Evolutionary conservation across 2,888 invertebrate species (phyloP), one percentile per base, ranked within the genome.

Genomic region (Automeris io): DNA sequence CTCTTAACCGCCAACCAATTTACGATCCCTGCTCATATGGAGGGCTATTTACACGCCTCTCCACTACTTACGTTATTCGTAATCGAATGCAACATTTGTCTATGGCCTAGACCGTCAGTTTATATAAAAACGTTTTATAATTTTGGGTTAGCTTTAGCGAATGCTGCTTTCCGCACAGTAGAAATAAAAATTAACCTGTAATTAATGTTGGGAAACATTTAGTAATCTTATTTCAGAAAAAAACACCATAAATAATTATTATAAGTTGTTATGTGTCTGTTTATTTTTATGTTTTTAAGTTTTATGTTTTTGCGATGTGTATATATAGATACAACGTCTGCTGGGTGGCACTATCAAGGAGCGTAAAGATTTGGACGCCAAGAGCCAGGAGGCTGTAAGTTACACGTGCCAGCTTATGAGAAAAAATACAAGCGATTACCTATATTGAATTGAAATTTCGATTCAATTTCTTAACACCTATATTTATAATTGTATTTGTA

Each of bases 381-480:
- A 88, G 59, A 91, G 91, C 55, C 85, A 90, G 65, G 85, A 88
- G 82, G 88, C 90, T 78, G 93, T 93, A 91, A 92, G 92, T 90
- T 82, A 61, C 43, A 43, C 51, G 49, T 57, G 57, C 57, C 51
- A 51, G 62, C 59, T 68, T 65, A 33, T 47, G 37, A 42, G 41
- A 45, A 42, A 43, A 42, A 43, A 41, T 41, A 43, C 44, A 43
- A 22, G 46, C 45, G 49, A 43, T 44, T 36, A 23, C 41, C 37
- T 33, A 35, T 32, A 41, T 18, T 35, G 40, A 42, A 18, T 45
- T 33, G 31, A 35, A 50, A 45, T 54, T 49, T 51, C 49, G 42
- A 44, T 45, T 57, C 47, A 43, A 53, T 54, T 43, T 41, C 5
- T n/a, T n/a, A n/a, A n/a, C n/a, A n/a, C n/a, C n/a, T n/a, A n/a